A percentile compares a stretch with the other conserved stretches of the same genome.
Evolutionary conservation across 1,140 invertebrate genomes (phyloP).

Genomic region (honey bee (Apis mellifera)): Amel_HAv3.1 CM009936.2:15197501-15198000

Average conservation of each 20-base stretch:
- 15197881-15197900: not conserved
- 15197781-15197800: not conserved
- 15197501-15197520: not conserved
- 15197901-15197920: not conserved
- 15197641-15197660: too few species aligned
- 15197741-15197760: too few species aligned
- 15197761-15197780: too few species aligned
- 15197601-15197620: too few species aligned
- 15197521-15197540: conserved; percentile 1
- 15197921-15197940: too few species aligned
- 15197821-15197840: not conserved
- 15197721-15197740: not conserved
- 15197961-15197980: too few species aligned
- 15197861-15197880: not conserved
- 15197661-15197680: too few species aligned
- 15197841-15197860: not conserved
- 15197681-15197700: not conserved
- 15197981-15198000: too few species aligned
- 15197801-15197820: fast-evolving
- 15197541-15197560: not conserved
- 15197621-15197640: too few species aligned
- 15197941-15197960: too few species aligned
- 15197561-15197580: not conserved
- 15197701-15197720: too few species aligned
- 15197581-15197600: not conserved